Evolutionary conservation across 2,113 vertebrate genomes (phyloP), one percentile per base, ranked within the genome.

Genomic region (Raja brachyura): DNA sequence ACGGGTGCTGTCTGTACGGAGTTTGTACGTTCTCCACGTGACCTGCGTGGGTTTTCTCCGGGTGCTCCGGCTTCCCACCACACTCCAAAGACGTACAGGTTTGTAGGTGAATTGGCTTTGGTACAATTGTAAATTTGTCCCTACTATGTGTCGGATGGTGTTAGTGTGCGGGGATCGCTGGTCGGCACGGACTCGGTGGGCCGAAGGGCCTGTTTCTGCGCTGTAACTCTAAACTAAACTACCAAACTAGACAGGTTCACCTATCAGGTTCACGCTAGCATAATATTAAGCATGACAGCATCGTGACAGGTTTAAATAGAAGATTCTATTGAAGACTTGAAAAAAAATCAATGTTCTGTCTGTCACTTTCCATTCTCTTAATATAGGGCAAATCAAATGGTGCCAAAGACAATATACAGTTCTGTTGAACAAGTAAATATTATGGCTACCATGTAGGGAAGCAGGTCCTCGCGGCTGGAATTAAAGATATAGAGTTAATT

Each of bases 391-490:
- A 63, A 88, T 31, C 9, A 90, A 66, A 90, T 11, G 28, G 85
- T 90, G 85, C 85, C 85, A 90, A 66, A 90, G 85, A 61, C 66
- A 25, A 90, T 66, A 90, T 90, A 66, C 85, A 63, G 85, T 66
- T 25, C n/a, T 66, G 85, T 90, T 66, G 61, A 90, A 90, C 59
- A 90, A 90, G 85, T 90, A 61, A 66, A 66, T 90, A 61, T 90
- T 90, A 90, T 90, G 59, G n/a, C 85, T 90, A 31, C 85, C 31
- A 63, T 68, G 85, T 33, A 90, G 83, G 83, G 25, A 86, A 61
- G 56, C 28, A 28, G 28, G 59, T 54, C 59, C 61, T 90, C 56
- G 31, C 14, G 3, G 59, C 61, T 66, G 14, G n/a, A 90, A 33
- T 31, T 90, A 33, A 31, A 66, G 85, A 33, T 66, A 31, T 6